These are phyloP conservation scores for Macrosteles quadrilineatus DNA, from an alignment of 1,140 invertebrate species.

Conservation along the genomic window DNA sequence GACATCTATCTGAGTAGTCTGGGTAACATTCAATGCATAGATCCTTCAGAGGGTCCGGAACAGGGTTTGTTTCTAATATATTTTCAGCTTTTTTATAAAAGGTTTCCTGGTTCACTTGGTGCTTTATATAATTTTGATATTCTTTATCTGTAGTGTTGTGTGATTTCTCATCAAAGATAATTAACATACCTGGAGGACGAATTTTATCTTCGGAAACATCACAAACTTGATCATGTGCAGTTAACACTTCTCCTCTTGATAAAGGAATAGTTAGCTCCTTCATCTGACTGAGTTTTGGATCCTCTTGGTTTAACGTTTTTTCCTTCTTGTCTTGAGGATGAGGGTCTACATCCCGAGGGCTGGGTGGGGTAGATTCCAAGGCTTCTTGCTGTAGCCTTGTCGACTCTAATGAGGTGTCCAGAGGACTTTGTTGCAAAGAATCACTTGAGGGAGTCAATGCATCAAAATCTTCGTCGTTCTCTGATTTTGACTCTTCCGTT, in stretches of 20 bases:
- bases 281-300: too few species aligned
- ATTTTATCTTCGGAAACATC: not conserved
- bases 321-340: too few species aligned
- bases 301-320: too few species aligned
- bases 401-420: not conserved
- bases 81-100: not conserved
- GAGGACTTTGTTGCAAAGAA: not conserved
- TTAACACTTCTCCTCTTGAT: too few species aligned
- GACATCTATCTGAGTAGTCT: too few species aligned
- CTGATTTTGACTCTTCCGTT: not conserved
- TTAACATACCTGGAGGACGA: not conserved
- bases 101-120: not conserved
- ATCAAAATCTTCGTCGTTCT: not conserved
- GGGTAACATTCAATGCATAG: too few species aligned
- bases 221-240: not conserved
- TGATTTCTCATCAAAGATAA: not conserved
- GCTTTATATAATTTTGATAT: not conserved
- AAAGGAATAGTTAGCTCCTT: too few species aligned
- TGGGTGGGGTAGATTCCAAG: too few species aligned
- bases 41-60: not conserved
- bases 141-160: not conserved
- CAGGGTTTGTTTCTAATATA: not conserved
- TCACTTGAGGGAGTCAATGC: not conserved
- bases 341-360: too few species aligned
- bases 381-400: not conserved